Evolutionary conservation across 2,888 invertebrate species (phyloP).

Genomic region (Cyclophora albipunctata): DNA sequence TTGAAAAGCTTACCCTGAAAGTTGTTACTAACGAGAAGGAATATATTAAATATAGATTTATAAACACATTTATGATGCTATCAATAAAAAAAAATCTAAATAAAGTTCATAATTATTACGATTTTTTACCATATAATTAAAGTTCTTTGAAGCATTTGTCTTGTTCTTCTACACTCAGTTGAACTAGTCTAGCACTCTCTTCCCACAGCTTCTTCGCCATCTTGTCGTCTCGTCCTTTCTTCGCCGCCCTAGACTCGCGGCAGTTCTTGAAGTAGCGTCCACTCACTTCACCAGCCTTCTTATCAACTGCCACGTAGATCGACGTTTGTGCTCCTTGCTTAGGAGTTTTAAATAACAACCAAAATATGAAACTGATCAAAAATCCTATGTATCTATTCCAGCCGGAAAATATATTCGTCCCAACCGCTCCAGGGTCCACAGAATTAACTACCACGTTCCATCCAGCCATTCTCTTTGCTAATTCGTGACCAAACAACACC

Average conservation of each 20-base stretch:
- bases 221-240: conserved; percentile 75
- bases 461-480: conserved; percentile 77
- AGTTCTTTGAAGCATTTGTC: conserved; percentile 49
- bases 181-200: conserved; percentile 78
- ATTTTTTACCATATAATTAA: background rate
- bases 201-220: conserved; percentile 86
- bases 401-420: conserved; percentile 80
- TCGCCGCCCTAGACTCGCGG: conserved; percentile 67
- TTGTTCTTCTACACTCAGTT: conserved; percentile 77
- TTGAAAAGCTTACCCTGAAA: too few species aligned
- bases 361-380: conserved; percentile 68
- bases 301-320: conserved; percentile 80
- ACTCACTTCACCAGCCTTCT: conserved; percentile 76
- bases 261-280: conserved; percentile 86
- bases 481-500: conserved; percentile 80
- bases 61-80: too few species aligned
- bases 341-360: conserved; percentile 77
- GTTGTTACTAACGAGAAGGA: too few species aligned
- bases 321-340: conserved; percentile 85
- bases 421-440: conserved; percentile 88
- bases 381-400: conserved; percentile 49
- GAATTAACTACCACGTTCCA: conserved; percentile 83
- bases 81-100: too few species aligned
- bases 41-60: too few species aligned
- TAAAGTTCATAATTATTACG: too few species aligned